Percentiles rank a stretch among this genome's conserved stretches.
Evolutionary conservation across 2,797 vertebrate genomes (phyloP).

Genomic region (Echeneis naucrates): DNA sequence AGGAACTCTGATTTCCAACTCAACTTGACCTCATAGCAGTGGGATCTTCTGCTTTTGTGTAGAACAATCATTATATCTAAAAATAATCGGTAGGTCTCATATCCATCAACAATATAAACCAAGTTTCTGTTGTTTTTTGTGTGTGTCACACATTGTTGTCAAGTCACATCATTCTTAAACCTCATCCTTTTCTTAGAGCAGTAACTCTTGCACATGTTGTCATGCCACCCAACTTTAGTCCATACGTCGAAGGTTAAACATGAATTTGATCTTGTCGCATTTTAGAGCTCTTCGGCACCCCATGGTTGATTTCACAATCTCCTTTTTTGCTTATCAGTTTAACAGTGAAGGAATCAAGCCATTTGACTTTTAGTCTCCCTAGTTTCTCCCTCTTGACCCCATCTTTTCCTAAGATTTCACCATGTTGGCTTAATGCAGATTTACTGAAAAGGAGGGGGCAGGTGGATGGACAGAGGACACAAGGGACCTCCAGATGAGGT

Average conservation of each 20-base stretch:
- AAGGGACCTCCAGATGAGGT: constrained; percentile 57
- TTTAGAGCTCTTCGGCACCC: constrained; percentile 3
- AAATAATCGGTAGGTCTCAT: neutral
- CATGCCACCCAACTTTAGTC: neutral
- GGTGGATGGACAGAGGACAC: constrained; percentile 41
- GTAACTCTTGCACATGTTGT: neutral
- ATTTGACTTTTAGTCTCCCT: constrained; percentile 35
- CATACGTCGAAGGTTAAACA: neutral
- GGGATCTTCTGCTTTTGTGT: too few species aligned
- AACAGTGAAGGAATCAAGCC: constrained; percentile 33
- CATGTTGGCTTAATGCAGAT: neutral
- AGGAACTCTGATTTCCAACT: too few species aligned
- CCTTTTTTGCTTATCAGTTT: constrained; percentile 30
- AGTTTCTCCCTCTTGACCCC: constrained; percentile 12
- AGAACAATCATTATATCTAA: too few species aligned
- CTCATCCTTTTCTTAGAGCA: neutral
- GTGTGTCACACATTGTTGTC: neutral
- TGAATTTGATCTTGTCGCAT: neutral
- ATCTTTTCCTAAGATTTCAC: constrained; percentile 19
- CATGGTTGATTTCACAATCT: constrained; percentile 1
- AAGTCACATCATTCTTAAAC: too few species aligned
- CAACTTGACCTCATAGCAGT: too few species aligned
- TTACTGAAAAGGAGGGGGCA: constrained; percentile 15
- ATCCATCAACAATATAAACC: neutral
- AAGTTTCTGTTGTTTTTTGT: too few species aligned